Conservation (phyloP, 2,888 invertebrate genomes). For the Melipona beecheii region DNA sequence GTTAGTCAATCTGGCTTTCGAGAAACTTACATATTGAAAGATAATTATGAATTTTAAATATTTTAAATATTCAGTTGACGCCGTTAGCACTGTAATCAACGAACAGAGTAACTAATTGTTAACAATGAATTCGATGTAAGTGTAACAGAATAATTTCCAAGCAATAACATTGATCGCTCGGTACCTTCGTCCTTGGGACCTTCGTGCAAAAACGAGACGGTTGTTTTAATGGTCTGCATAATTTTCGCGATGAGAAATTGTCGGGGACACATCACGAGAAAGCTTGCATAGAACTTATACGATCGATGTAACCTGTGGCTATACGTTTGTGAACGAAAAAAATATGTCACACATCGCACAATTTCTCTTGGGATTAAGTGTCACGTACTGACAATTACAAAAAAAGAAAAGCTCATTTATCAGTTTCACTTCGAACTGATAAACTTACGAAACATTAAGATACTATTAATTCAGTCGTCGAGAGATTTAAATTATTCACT, state of each 20-base stretch:
- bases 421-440: conserved; percentile 25
- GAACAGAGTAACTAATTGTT: conserved; percentile 1
- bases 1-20: too few species aligned
- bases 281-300: conserved; percentile 48
- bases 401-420: conserved; percentile 9
- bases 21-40: not conserved
- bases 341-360: conserved; percentile 14
- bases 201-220: conserved; percentile 52
- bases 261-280: conserved; percentile 49
- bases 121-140: not conserved
- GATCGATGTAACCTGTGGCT: conserved; percentile 69
- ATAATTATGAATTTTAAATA: not conserved
- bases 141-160: conserved; percentile 28
- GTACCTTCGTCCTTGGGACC: conserved; percentile 53
- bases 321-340: conserved; percentile 42
- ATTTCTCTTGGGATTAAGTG: conserved; percentile 52
- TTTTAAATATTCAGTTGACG: not conserved
- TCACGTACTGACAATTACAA: conserved; percentile 41
- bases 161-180: conserved; percentile 35
- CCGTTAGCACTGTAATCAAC: not conserved
- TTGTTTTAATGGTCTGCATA: conserved; percentile 61
- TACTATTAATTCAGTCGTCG: conserved; percentile 24
- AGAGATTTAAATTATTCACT: not conserved
- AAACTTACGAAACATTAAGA: not conserved
- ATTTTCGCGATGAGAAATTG: conserved; percentile 63